Base-by-base conservation (phyloP, 1,140 invertebrate genomes). In the Apolygus lucorum region DNA sequence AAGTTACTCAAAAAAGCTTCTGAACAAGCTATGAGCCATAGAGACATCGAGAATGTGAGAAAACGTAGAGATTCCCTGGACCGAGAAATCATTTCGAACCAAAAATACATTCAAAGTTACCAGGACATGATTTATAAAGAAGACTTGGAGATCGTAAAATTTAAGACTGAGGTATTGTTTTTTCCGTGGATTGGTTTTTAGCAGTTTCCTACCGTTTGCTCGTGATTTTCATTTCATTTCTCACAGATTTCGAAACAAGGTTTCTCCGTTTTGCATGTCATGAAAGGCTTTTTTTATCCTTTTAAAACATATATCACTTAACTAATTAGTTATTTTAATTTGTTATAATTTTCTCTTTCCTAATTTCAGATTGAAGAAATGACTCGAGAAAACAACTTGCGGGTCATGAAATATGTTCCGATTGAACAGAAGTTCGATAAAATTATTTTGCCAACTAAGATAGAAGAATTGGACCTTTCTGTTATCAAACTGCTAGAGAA, bases 341-440 rank as follows among this genome's bases (percentile, higher is more conserved):
- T 42, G 34, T 42, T 17, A 42, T 42, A 4, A 8, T 42, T 17
- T 8, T 42, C 17, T 42, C 17, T 42, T 42, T 4, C 4, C 17
- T 59, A 21, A 59, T 59, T 24, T 17, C 22, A 59, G 54, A 59
- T 59, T 59, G 54, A 59, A 59, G 54, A 59, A 21, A 8, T 59
- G 2, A 59, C 54, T 4, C 8, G 54, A 24, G 54, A 59, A 59
- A 11, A 8, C 8, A 59, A 59, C 54, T 4, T 59, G 11, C 8
- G 22, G 22, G 54, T 59, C 4, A 59, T 59, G 54, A 59, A 59
- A 22, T 59, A 59, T 21, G 22, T 59, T 14, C 54, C 54, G 4
- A 13, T 59, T 24, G 54, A 59, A 4, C 54, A 4, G 54, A 4
- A 4, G 4, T 24, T 59, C 54, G 11, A 13, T 8, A 59, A 59